These are phyloP conservation scores for Latrodectus elegans DNA, from an alignment of 2,888 invertebrate species.

Conservation along the genomic window DNA sequence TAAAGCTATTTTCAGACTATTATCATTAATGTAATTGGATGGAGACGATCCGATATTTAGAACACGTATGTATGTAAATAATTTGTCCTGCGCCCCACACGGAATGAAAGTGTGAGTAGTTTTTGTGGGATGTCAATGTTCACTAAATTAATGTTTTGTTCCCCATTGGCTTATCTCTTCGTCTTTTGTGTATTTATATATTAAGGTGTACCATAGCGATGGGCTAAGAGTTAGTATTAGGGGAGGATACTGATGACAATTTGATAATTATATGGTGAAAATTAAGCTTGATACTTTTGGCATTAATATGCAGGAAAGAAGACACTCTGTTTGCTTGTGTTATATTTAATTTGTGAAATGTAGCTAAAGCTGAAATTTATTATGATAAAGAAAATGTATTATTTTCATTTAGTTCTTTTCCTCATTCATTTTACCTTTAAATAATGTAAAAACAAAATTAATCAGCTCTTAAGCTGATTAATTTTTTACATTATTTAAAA, in stretches of 20 bases:
- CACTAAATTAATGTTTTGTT: conserved; percentile 12
- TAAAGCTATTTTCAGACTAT: conserved; percentile 66
- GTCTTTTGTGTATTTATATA: conserved; percentile 24
- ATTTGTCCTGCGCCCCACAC: conserved; percentile 24
- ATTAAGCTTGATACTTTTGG: too few relatives aligned
- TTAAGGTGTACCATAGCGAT: conserved; percentile 1
- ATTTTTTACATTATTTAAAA: too few relatives aligned
- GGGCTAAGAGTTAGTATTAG: conserved; percentile 21
- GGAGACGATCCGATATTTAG: conserved; percentile 58
- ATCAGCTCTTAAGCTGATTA: too few relatives aligned
- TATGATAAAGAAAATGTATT: too few relatives aligned
- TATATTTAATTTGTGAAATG: too few relatives aligned
- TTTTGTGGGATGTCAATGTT: conserved; percentile 41
- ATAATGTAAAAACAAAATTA: too few relatives aligned
- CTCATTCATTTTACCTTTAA: too few relatives aligned
- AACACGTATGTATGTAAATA: conserved; percentile 65
- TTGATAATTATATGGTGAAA: conserved; percentile 7
- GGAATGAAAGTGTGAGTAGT: conserved; percentile 9
- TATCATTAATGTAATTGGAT: conserved; percentile 69
- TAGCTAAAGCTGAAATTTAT: too few relatives aligned
- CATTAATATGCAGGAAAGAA: too few relatives aligned
- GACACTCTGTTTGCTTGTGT: too few relatives aligned
- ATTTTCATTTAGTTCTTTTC: too few relatives aligned
- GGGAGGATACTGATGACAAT: conserved; percentile 8
- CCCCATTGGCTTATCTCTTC: conserved; percentile 9